Conservation (phyloP, 92 coral and sea anemone species). For the Blastomussa wellsi region DNA sequence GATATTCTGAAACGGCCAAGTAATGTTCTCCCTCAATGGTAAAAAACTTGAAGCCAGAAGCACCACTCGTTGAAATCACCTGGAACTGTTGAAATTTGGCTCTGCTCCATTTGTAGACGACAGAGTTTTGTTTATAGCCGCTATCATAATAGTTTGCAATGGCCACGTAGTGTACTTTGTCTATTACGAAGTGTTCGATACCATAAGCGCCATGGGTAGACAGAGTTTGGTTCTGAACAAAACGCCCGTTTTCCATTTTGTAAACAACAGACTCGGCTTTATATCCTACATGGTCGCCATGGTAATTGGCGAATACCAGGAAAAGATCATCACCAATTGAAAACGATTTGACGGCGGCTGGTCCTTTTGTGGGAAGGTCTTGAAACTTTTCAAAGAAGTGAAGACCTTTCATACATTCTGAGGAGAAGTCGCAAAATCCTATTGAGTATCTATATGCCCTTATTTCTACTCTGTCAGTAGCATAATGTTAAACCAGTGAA, state of each 20-base stretch:
- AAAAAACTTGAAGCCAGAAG: background rate
- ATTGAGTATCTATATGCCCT: background rate
- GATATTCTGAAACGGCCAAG: constrained; percentile 28
- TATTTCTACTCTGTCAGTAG: too few species aligned
- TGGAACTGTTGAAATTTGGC: constrained; percentile 4
- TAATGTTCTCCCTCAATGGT: constrained; percentile 18
- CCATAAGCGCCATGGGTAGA: constrained; percentile 20
- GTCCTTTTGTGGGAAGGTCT: constrained; percentile 19
- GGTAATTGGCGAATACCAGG: constrained; percentile 42
- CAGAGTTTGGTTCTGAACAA: background rate
- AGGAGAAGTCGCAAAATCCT: background rate
- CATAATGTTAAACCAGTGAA: too few species aligned
- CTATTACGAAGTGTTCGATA: constrained; percentile 28
- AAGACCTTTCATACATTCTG: background rate
- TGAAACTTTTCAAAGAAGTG: constrained; percentile 44
- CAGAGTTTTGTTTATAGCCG: background rate
- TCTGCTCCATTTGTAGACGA: constrained; percentile 11
- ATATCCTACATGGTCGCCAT: background rate
- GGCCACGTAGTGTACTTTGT: constrained; percentile 38
- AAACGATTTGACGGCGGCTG: background rate
- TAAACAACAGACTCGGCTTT: constrained; percentile 42
- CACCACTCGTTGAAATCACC: constrained; percentile 2
- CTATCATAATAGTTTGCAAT: constrained; percentile 32
- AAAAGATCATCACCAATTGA: constrained; percentile 16
- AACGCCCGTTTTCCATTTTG: background rate